Conservation (phyloP, 2,113 vertebrate species). For the Colaptes auratus region DNA sequence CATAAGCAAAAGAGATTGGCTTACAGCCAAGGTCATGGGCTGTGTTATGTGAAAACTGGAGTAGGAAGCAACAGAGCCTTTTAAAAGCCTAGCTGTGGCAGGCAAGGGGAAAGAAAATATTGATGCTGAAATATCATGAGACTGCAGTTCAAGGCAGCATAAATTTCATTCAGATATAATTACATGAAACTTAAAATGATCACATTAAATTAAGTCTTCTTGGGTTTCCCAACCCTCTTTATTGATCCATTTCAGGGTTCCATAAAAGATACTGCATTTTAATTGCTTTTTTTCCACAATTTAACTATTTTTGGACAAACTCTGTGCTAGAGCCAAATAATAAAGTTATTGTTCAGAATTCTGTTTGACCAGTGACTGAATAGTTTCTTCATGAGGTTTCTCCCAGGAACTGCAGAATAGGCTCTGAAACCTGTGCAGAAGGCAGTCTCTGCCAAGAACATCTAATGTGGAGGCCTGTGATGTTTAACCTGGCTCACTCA, state of each 20-base stretch:
- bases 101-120: neutral
- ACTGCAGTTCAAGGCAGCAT: neutral
- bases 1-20: slow-evolving; percentile 36
- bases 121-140: neutral
- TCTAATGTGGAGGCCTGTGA: neutral
- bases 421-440: neutral
- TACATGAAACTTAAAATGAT: neutral
- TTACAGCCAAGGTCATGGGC: neutral
- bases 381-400: neutral
- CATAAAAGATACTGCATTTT: neutral
- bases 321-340: neutral
- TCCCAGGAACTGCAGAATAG: neutral
- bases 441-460: neutral
- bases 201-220: neutral
- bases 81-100: neutral
- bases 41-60: slow-evolving; percentile 22
- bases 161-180: neutral
- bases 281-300: neutral
- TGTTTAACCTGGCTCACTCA: neutral
- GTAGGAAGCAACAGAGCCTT: neutral
- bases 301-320: neutral
- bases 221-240: neutral
- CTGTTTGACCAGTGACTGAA: neutral
- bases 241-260: neutral
- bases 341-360: neutral